phyloP scores from a whole-genome alignment of 2,113 vertebrate genomes.

The Phalacrocorax brasilianus region DNA sequence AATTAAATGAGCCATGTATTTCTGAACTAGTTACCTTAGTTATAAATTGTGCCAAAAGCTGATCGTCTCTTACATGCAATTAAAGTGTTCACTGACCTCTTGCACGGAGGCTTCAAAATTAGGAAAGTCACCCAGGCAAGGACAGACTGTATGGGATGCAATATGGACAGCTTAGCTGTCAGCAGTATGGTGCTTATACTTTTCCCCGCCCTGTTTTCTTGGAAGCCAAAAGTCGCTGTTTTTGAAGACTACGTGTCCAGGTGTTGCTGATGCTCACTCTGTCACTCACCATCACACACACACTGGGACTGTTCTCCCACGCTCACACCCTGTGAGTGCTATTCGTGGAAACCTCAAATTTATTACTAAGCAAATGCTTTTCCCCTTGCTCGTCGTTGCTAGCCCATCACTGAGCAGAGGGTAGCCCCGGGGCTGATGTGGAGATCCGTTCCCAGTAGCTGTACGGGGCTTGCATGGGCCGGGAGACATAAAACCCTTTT shows the following conservation, averaged over 20 bases:
- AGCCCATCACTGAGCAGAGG: too few relatives aligned
- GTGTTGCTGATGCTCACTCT: not conserved
- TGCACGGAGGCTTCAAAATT: not conserved
- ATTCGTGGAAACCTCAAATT: not conserved
- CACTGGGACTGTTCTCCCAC: accelerated
- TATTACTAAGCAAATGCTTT: not conserved
- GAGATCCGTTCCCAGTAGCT: not conserved
- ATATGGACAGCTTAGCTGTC: not conserved
- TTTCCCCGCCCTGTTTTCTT: accelerated
- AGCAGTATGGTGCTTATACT: accelerated
- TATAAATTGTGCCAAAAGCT: not conserved
- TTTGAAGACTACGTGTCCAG: not conserved
- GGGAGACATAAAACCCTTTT: not conserved
- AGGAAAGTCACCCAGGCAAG: not conserved
- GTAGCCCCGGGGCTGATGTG: not conserved
- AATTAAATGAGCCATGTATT: not conserved
- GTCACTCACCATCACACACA: accelerated
- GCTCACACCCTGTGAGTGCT: not conserved
- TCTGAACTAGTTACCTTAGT: not conserved
- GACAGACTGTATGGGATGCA: not conserved
- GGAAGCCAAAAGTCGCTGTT: not conserved
- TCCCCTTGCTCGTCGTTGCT: not conserved
- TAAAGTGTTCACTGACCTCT: not conserved
- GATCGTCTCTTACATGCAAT: not conserved
- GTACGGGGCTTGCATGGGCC: not conserved